Base-by-base conservation (phyloP, 2,113 vertebrate genomes). In the Pteruthius melanotis region DNA sequence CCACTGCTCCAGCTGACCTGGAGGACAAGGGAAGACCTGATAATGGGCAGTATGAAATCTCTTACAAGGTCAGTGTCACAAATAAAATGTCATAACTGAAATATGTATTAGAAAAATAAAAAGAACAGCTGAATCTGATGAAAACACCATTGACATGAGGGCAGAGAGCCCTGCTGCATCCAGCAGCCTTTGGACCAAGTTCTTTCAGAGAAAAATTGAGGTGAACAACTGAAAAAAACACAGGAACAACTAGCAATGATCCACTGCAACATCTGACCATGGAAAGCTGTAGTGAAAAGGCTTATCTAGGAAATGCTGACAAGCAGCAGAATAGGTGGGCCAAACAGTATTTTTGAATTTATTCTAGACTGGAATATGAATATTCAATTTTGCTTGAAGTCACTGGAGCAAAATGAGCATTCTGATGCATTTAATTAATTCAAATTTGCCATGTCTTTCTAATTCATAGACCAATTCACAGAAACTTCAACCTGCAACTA, bases 331-430 rank as follows among this genome's bases (percentile, higher is more conserved):
- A 91, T 33, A 83, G 97, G 94, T 97, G 91, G 97, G 97, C 93
- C 97, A 95, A 97, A 95, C 57, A 95, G 93, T 97, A 97, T 96
- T 97, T 97, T 95, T 97, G 94, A 97, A 98, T 97, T 97, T 96
- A 97, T 97, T 97, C 95, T 97, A 98, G 95, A 96, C 92, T 94
- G 87, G 83, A 96, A 95, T 90, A 98, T 95, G 96, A 97, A 96
- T 97, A 97, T 98, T 97, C 95, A 97, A 97, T 96, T 96, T 97
- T 94, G 94, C 96, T 97, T 95, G 92, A 97, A 97, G 97, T 96
- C 96, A 97, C 95, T 42, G 8, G 81, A 97, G 94, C 84, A 97
- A 97, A 98, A 94, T 93, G 87, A 97, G 97, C 95, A 95, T 93
- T 96, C 95, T 95, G 83, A 97, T 96, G 83, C 74, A 94, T 96